Conservation (phyloP, 1,140 invertebrate genomes). For the Pemphigus obesinymphae region DNA sequence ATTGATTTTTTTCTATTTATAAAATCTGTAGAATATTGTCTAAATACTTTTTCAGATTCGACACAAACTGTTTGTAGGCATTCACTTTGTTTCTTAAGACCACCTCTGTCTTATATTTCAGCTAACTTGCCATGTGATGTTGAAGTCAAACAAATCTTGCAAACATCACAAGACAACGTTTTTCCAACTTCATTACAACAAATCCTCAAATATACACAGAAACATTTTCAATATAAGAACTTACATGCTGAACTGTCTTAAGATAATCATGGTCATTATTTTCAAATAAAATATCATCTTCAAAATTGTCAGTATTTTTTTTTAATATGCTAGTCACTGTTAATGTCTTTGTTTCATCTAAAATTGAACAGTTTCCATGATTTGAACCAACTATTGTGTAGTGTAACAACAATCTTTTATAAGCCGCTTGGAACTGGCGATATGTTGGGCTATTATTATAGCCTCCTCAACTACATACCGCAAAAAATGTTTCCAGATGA, state of each 20-base stretch:
- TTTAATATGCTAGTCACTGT: background rate
- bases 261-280: no score
- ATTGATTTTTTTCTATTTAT: no score
- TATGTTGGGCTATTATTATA: background rate
- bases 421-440: background rate
- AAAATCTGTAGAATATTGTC: no score
- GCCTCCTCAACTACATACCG: background rate
- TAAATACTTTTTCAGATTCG: no score
- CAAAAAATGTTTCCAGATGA: background rate
- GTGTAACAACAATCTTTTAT: background rate
- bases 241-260: background rate
- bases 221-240: background rate
- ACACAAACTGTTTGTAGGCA: background rate
- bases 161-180: background rate
- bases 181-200: background rate
- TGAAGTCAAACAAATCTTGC: no score
- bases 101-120: background rate
- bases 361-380: background rate
- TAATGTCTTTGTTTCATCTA: background rate
- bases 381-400: background rate
- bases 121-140: background rate
- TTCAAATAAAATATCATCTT: background rate
- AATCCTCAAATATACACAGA: background rate
- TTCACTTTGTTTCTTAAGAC: background rate
- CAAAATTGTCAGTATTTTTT: background rate